A percentile compares a stretch with the other conserved stretches of the same genome.
These are phyloP conservation scores for Toxotes chatareus DNA, from an alignment of 2,113 vertebrate genomes.

Conservation along the genomic window DNA sequence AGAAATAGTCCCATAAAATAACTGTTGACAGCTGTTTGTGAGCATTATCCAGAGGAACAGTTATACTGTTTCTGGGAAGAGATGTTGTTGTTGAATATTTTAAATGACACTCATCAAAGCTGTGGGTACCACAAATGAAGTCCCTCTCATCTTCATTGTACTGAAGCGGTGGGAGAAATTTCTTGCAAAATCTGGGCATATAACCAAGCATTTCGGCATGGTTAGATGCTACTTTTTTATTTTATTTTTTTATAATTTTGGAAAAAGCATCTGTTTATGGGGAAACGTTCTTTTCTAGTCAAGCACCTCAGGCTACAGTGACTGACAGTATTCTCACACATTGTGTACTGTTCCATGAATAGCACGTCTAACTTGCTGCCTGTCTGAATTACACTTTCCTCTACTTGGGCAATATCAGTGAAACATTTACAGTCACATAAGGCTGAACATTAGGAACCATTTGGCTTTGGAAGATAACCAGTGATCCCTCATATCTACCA, in stretches of 20 bases:
- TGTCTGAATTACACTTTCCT: constrained; percentile 35
- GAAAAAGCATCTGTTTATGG: background rate
- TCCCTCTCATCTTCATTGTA: background rate
- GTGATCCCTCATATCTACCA: background rate
- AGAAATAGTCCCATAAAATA: background rate
- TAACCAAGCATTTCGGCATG: background rate
- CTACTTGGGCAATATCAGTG: background rate
- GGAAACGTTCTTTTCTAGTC: background rate
- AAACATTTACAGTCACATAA: constrained; percentile 7
- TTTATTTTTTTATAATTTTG: background rate
- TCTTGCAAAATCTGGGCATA: background rate
- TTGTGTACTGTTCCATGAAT: constrained; percentile 45
- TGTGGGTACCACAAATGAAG: background rate
- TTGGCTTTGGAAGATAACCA: background rate
- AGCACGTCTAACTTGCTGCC: constrained; percentile 48
- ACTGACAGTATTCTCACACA: constrained; percentile 12
- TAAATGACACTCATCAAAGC: background rate
- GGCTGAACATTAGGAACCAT: background rate
- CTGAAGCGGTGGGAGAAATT: background rate
- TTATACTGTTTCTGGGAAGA: background rate
- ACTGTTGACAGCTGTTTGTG: background rate
- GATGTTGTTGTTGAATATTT: background rate
- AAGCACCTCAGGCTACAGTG: constrained; percentile 10
- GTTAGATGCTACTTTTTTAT: background rate
- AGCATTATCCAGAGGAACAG: background rate